Evolutionary conservation across 1,140 invertebrate species (phyloP), one percentile per base, ranked within the genome.

Genomic region (Dufourea novaeangliae): DNA sequence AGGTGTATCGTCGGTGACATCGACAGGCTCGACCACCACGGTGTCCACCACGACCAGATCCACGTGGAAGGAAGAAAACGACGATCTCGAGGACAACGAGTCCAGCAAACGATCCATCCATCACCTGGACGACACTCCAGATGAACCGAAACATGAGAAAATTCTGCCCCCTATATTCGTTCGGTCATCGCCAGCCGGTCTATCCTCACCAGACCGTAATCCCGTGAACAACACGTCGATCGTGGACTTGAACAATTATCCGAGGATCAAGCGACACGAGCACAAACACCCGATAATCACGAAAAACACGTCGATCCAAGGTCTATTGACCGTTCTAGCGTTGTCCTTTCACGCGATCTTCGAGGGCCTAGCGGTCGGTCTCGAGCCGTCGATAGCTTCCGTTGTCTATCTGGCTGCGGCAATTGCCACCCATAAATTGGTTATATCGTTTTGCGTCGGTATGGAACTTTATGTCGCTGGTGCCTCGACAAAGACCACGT

Each of bases 341-440:
- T 89, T 97, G 1, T 96, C 96, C 6, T 96, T 97, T 82, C 96
- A 97, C 88, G 95, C 96, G 0, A 94, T 97, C 14, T 96, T 97
- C 89, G 96, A 97, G 91, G 96, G 96, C 0, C 91, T 97, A 63
- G 96, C 97, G 0, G 95, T 97, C 11, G 97, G 97, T 2, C 89
- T 97, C 6, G 96, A 97, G 86, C 92, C 91, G 1, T 93, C 93
- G n/a, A 87, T 94, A 2, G 84, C 92, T 6, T 94, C 95, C 56
- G 94, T 96, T 2, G 94, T 95, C 86, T 94, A 95, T 52, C 89
- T 96, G 44, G 95, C 96, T 50, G 93, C 94, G 0, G 96, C 96
- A 1, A 94, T 97, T 29, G 94, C 95, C 6, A 95, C 96, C 2
- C 96, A 97, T 89, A 97, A 96, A 80, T 92, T 95, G 29, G 95